Conservation (phyloP, 2,888 invertebrate genomes). For the Neoitamus cyanurus region DNA sequence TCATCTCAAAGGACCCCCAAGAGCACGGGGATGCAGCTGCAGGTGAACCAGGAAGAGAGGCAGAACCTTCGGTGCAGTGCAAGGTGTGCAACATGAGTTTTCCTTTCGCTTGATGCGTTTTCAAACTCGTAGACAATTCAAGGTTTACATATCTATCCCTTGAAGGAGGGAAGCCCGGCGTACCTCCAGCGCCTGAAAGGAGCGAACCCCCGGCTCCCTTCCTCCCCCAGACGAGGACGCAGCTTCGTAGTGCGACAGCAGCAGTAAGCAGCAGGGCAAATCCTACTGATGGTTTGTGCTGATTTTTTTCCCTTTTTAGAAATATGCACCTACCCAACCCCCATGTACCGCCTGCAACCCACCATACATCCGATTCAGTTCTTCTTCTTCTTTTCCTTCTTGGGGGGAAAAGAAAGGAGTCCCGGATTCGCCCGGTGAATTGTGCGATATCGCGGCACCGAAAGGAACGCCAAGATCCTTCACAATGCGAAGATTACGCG, state of each 20-base stretch:
- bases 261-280: not conserved
- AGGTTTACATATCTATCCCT: constrained; percentile 36
- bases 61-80: constrained; percentile 20
- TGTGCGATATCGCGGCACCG: constrained; percentile 16
- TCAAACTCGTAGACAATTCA: constrained; percentile 41
- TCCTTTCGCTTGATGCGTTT: constrained; percentile 44
- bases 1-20: constrained; percentile 50
- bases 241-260: not conserved
- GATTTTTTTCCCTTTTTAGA: not conserved
- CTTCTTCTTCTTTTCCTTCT: not conserved
- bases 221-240: not conserved
- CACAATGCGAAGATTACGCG: constrained; percentile 14
- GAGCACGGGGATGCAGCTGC: constrained; percentile 12
- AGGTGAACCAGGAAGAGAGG: not conserved
- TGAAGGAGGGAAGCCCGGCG: constrained; percentile 3
- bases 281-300: not conserved
- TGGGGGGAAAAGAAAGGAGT: not conserved
- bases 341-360: not conserved
- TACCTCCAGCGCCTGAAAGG: not conserved
- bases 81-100: constrained; percentile 44
- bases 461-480: constrained; percentile 25
- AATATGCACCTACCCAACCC: not conserved
- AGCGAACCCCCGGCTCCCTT: not conserved
- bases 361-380: not conserved
- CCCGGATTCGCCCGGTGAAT: constrained; percentile 30